Conservation (phyloP, 2,888 invertebrate species). For the Zhengitettix transpicula region DNA sequence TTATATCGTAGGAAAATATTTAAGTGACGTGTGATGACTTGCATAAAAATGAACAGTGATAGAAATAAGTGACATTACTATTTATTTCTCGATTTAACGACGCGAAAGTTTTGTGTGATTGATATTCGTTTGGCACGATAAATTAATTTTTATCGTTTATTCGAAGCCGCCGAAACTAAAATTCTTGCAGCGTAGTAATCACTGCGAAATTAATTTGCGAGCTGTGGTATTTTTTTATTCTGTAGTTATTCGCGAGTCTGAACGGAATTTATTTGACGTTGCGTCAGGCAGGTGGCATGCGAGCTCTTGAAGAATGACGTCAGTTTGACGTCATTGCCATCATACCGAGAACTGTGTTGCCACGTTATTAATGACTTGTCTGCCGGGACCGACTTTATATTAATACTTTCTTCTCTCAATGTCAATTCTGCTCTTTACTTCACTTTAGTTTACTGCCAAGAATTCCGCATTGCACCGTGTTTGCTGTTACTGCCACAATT, state of each 20-base stretch:
- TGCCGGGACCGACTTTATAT: neutral
- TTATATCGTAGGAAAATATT: no score
- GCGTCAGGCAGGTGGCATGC: conserved; percentile 8
- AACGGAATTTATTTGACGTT: neutral
- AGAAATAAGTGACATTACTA: no score
- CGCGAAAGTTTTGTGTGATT: no score
- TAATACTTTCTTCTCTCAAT: neutral
- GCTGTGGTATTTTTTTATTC: neutral
- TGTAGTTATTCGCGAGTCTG: neutral
- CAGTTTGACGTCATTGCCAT: conserved; percentile 6
- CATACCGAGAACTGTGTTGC: conserved; percentile 2
- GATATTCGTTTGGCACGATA: no score
- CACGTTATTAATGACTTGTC: neutral
- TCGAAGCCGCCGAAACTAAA: neutral
- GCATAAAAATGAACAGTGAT: no score
- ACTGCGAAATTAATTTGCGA: neutral
- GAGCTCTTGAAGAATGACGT: conserved; percentile 1
- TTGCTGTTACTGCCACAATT: no score
- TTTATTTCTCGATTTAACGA: no score
- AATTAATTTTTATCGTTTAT: no score
- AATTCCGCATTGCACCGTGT: no score
- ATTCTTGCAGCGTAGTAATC: neutral
- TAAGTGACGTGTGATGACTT: no score
- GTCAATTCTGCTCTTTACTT: neutral
- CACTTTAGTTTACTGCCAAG: no score